A percentile compares a stretch with the other conserved stretches of the same genome.
Evolutionary conservation across 2,113 vertebrate genomes (phyloP).

Genomic region (Anseranas semipalmata): DNA sequence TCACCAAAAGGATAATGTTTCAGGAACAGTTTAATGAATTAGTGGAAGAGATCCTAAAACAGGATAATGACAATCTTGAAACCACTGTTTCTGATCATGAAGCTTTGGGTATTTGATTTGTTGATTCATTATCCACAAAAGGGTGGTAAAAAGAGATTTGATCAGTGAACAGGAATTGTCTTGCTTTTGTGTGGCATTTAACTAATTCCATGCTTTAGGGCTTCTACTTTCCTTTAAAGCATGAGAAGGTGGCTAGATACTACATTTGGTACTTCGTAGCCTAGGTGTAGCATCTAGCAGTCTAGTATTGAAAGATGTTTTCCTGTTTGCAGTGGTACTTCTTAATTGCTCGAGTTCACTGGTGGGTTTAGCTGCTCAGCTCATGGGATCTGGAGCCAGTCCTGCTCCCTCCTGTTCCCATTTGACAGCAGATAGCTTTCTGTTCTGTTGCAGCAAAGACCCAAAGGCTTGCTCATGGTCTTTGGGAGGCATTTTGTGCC

Average conservation of each 20-base stretch:
- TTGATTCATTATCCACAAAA: not conserved
- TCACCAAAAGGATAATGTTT: not conserved
- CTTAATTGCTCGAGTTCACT: not conserved
- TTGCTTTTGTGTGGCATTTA: not conserved
- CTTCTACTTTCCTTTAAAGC: not conserved
- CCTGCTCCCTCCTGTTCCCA: not conserved
- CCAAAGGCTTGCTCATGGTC: not conserved
- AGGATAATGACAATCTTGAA: not conserved
- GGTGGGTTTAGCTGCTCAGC: not conserved
- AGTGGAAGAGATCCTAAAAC: not conserved
- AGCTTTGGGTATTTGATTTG: not conserved
- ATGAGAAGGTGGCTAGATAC: not conserved
- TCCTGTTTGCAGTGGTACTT: not conserved
- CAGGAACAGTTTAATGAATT: constrained; percentile 17
- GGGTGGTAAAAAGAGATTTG: not conserved
- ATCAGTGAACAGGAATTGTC: not conserved
- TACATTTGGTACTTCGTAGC: not conserved
- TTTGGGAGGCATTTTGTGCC: not conserved
- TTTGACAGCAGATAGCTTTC: not conserved
- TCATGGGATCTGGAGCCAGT: not conserved
- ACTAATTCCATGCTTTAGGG: not conserved
- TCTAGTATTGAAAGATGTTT: not conserved
- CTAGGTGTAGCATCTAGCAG: not conserved
- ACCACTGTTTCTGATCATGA: not conserved
- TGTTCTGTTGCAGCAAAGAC: not conserved